Evolutionary conservation across 1,140 invertebrate genomes (phyloP), one percentile per base, ranked within the genome.

Genomic region (Bradynema listronoti): DNA sequence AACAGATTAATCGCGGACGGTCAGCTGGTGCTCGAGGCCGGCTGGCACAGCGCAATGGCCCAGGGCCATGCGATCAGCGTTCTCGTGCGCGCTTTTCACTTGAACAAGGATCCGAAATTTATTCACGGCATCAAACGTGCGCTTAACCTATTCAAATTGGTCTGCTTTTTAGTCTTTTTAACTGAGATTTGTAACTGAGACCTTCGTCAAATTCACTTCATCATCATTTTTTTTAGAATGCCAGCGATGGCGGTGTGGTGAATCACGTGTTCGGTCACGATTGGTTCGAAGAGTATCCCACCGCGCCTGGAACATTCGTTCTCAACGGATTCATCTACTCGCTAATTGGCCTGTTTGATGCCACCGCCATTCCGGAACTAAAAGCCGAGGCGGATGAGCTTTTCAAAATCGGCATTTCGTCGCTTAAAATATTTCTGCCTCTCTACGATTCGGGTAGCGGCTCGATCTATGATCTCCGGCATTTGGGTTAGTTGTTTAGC

Each of bases 311-410:
- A 3, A 89, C 89, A 2, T 96, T 93, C 80, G 92, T 98, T 6
- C 84, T 99, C 1, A 98, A 99, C 81, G 94, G 94, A 29, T 98
- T 99, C 80, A 94, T 99, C 68, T 98, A 95, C 80, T 91, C 93
- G 0, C 83, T 99, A 1, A 84, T 98, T 55, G 94, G 94, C 2
- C 82, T 98, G 0, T 95, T 96, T 77, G 93, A 98, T 82, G 80
- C 95, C 27, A 83, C 70, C 84, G 86, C 16, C 85, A 85, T 61
- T 30, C 6, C 1, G 14, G 57, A 58, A 54, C 30, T 52, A 24
- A 47, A 39, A 43, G 16, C 43, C 46, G 53, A 63, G 83, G 56
- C 68, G 0, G 16, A 52, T 9, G 24, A 57, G 25, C 46, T 77
- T 14, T 77, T 65, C 39, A 34, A 60, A 46, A 36, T 19, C 22